Evolutionary conservation across 2,113 vertebrate genomes (phyloP), one percentile per base, ranked within the genome.

Genomic region (Todiramphus chloris): DNA sequence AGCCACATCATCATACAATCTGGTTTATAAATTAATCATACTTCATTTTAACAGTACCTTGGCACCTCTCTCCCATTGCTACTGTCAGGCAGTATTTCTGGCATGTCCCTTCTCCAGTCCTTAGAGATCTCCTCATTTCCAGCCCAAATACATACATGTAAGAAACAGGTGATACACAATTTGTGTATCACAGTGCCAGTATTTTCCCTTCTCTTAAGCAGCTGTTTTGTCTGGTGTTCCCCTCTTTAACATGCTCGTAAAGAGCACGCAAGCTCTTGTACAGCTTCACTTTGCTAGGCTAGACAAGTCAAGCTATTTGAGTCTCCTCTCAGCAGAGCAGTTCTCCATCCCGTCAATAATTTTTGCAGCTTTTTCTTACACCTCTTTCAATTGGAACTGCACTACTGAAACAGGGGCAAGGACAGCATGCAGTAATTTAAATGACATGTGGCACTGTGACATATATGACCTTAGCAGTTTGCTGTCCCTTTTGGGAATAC

Each of bases 1-100:
- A 93, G 70, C 20, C 83, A 83, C 85, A 88, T 96, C 95, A 95
- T 90, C 70, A 53, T 56, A 68, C 53, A 88, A 66, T 73, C 70
- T 48, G 74, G 25, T 80, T 97, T 91, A 91, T 87, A 95, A 95
- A 96, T 94, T 93, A 93, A 89, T 85, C 81, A 85, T 84, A 72
- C 27, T 78, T 91, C 69, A 55, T 89, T 43, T 89, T 87, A 96
- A 78, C 62, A 67, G 77, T 50, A 79, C 48, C 35, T 94, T 85
- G 88, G 90, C 78, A 79, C 79, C 58, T 33, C 56, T 64, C 41
- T 93, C 83, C 39, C 35, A 27, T 55, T 89, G 85, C 74, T 73
- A 48, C 53, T 8, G 14, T 64, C 62, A 91, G 56, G 60, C 39
- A 85, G 58, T 30, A 56, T 72, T 93, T 85, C 66, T 91, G 74